Conservation (phyloP, 2,888 invertebrate species). For the Nomada hirtipes region DNA sequence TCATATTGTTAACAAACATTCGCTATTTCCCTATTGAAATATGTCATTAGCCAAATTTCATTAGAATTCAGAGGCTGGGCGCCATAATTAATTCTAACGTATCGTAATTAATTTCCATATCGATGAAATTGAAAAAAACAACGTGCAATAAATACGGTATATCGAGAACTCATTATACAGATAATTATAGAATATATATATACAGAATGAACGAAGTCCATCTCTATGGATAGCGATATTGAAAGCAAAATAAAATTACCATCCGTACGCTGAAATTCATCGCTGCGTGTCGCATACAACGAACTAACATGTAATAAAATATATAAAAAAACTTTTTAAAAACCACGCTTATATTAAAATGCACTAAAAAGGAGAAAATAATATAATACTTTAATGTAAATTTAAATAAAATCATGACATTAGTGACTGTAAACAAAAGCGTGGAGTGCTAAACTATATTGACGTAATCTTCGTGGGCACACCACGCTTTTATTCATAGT, state of each 20-base stretch:
- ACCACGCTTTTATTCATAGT: too few relatives aligned
- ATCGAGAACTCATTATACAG: background rate
- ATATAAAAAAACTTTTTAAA: too few relatives aligned
- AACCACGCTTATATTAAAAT: too few relatives aligned
- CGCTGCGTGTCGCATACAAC: background rate
- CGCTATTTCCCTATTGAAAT: background rate
- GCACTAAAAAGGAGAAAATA: too few relatives aligned
- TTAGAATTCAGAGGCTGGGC: background rate
- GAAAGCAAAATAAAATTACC: background rate
- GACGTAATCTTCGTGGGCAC: too few relatives aligned
- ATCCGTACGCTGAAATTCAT: too few relatives aligned
- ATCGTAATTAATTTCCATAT: background rate
- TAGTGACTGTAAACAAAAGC: too few relatives aligned
- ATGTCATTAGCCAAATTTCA: background rate
- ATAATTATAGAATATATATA: background rate
- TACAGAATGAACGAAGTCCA: background rate
- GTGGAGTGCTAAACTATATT: too few relatives aligned
- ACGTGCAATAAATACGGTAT: background rate
- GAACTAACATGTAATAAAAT: constrained; percentile 29
- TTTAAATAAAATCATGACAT: too few relatives aligned
- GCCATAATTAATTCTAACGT: background rate
- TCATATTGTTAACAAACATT: background rate
- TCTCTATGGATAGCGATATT: too few relatives aligned
- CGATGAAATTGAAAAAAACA: background rate
- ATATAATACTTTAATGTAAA: too few relatives aligned